These are phyloP conservation scores for Calcarius ornatus DNA, from an alignment of 2,113 vertebrate species.

Conservation along the genomic window DNA sequence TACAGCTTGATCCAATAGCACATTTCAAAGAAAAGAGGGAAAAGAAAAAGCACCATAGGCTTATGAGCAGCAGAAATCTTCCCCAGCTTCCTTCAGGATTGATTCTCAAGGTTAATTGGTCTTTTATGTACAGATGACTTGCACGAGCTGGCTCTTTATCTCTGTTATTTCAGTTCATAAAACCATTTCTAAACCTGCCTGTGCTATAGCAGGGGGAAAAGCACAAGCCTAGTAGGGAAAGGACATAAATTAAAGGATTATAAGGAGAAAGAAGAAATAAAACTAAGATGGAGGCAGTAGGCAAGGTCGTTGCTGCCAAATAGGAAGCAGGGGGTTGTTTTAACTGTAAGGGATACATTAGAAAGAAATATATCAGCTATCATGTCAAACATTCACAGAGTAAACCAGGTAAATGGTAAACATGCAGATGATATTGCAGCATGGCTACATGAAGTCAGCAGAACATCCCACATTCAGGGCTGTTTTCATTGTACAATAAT, in stretches of 20 bases:
- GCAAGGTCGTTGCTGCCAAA: not conserved
- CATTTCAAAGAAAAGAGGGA: not conserved
- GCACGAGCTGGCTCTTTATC: not conserved
- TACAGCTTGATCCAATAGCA: not conserved
- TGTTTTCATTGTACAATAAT: not conserved
- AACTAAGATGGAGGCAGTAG: not conserved
- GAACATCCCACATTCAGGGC: not conserved
- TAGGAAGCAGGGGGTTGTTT: not conserved
- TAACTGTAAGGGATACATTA: not conserved
- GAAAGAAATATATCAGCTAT: not conserved
- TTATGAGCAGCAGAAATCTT: not conserved
- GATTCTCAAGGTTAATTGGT: conserved; percentile 31
- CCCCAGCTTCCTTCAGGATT: not conserved
- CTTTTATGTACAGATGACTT: conserved; percentile 18
- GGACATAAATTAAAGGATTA: not conserved
- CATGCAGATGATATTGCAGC: not conserved
- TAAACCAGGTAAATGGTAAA: not conserved
- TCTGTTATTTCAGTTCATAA: not conserved
- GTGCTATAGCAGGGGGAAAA: not conserved
- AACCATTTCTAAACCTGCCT: not conserved
- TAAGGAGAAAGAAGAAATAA: not conserved
- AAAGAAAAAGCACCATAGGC: not conserved
- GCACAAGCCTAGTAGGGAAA: not conserved
- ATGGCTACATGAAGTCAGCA: not conserved
- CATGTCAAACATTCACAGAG: not conserved